Conservation (phyloP, 2,888 invertebrate genomes). For the Nomada goodeniana region DNA sequence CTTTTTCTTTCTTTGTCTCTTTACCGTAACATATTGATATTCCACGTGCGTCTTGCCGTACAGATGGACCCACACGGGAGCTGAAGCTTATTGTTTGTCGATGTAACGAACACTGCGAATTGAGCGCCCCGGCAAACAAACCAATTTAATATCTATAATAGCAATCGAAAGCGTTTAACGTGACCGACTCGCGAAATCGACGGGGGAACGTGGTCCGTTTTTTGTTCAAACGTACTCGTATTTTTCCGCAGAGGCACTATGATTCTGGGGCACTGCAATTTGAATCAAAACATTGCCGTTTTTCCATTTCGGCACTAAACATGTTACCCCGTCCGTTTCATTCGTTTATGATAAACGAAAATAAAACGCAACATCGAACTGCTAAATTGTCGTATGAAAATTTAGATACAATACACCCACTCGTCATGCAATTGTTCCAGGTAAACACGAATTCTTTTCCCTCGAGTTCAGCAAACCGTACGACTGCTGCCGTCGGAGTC, state of each 20-base stretch:
- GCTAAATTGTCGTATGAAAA: too few species aligned
- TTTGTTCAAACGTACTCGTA: neutral
- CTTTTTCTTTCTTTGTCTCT: neutral
- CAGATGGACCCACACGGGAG: neutral
- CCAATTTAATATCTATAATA: slow-evolving; percentile 26
- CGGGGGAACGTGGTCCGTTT: slow-evolving; percentile 19
- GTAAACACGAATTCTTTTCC: neutral
- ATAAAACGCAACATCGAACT: too few species aligned
- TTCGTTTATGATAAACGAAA: neutral
- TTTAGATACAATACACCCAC: too few species aligned
- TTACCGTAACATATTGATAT: neutral
- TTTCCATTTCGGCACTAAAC: neutral
- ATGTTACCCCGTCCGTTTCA: neutral
- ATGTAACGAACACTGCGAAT: slow-evolving; percentile 12
- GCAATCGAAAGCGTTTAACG: slow-evolving; percentile 32
- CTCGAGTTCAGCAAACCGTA: neutral
- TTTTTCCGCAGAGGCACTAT: too few species aligned
- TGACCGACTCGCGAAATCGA: slow-evolving; percentile 28
- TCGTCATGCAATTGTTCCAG: neutral
- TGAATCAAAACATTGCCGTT: neutral
- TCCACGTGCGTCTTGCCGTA: neutral
- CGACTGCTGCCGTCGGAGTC: neutral
- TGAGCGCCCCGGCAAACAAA: slow-evolving; percentile 8
- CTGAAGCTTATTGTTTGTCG: neutral
- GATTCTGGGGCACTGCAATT: neutral